phyloP scores from a whole-genome alignment of 2,113 vertebrate genomes.

The Ploceus nigricollis region DNA sequence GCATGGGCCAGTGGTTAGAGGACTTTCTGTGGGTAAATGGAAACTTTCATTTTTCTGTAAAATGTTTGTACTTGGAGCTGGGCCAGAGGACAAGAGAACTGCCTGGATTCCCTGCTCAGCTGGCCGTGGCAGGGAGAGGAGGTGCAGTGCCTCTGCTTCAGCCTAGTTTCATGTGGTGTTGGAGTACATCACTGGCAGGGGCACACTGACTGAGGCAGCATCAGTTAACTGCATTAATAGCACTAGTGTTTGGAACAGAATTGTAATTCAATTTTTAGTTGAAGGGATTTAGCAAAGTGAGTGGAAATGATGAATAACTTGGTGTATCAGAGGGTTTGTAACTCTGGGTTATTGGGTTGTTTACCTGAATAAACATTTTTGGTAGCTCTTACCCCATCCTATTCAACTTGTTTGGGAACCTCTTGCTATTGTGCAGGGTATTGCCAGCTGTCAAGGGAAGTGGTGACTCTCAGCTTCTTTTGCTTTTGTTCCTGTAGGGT shows the following conservation, averaged over 20 bases:
- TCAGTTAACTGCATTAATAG: background rate
- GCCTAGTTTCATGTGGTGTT: rapidly evolving
- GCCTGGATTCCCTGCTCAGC: background rate
- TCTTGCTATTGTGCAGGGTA: background rate
- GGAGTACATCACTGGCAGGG: background rate
- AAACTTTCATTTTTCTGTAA: background rate
- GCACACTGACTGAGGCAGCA: background rate
- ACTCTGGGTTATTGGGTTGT: background rate
- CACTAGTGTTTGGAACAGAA: background rate
- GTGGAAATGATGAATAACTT: background rate
- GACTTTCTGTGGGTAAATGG: background rate
- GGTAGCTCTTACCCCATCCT: background rate
- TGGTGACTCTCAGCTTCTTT: background rate
- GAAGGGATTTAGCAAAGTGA: background rate
- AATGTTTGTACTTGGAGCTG: background rate
- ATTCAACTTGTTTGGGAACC: background rate
- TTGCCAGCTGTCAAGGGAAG: background rate
- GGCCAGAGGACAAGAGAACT: background rate
- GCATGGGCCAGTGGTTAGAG: background rate
- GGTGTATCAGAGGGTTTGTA: background rate
- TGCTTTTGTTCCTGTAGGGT: background rate
- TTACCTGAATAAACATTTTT: background rate
- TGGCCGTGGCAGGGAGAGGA: background rate
- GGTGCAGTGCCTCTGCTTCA: background rate
- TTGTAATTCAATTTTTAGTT: background rate